phyloP scores from a whole-genome alignment of 2,888 invertebrate genomes.

The Acanthopleura granulata region DNA sequence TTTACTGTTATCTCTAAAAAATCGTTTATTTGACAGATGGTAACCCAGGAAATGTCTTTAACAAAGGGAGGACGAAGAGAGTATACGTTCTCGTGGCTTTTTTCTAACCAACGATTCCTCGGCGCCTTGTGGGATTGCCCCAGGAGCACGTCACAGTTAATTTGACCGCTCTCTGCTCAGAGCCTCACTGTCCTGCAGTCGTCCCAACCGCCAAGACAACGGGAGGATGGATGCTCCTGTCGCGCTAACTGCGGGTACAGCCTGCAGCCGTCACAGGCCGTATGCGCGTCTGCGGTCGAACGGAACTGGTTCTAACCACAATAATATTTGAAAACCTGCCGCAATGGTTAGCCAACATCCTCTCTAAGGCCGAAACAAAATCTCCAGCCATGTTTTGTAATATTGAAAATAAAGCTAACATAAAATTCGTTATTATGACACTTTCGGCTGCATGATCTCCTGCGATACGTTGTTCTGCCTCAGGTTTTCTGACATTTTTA shows the following conservation, averaged over 20 bases:
- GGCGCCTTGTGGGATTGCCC: not conserved
- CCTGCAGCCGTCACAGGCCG: not conserved
- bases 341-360: constrained; percentile 15
- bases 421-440: not conserved
- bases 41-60: not conserved
- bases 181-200: not conserved
- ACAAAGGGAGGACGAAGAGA: not conserved
- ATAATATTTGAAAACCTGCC: constrained; percentile 17
- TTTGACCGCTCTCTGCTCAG: not conserved
- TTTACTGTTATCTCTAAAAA: constrained; percentile 9
- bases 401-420: not conserved
- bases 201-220: not conserved
- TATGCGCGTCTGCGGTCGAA: constrained; percentile 12
- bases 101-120: too few relatives aligned
- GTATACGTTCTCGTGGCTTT: not conserved
- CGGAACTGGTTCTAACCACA: not conserved
- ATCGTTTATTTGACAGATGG: constrained; percentile 7
- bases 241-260: not conserved
- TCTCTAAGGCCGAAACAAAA: constrained; percentile 1
- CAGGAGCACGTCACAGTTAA: not conserved
- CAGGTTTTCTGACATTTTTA: constrained; percentile 4
- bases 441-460: not conserved
- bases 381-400: not conserved
- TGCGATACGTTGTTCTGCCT: not conserved
- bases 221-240: not conserved